Conservation (phyloP, 2,113 vertebrate species). For the Haliaeetus leucogaster region DNA sequence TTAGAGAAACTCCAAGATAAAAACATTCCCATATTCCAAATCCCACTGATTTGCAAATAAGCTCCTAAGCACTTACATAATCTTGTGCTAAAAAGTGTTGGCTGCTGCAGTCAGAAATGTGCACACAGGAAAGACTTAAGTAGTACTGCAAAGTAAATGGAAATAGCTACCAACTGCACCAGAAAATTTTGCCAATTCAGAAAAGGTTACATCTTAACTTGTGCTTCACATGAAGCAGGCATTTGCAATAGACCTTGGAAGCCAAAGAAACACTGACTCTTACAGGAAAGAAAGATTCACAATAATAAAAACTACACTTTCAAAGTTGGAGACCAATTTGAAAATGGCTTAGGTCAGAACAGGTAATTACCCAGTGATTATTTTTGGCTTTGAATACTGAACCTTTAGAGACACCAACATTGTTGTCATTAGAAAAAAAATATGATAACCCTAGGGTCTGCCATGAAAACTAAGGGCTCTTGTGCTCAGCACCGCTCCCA, state of each 20-base stretch:
- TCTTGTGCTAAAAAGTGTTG: slow-evolving; percentile 34
- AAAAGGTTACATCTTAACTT: neutral
- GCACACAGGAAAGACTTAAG: neutral
- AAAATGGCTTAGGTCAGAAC: neutral
- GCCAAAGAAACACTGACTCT: neutral
- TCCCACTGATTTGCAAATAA: neutral
- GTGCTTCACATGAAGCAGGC: neutral
- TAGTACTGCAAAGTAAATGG: neutral
- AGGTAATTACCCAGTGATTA: neutral
- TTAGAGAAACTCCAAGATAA: neutral
- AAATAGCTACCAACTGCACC: slow-evolving; percentile 16
- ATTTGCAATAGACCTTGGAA: neutral
- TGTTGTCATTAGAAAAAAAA: neutral
- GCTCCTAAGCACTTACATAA: slow-evolving; percentile 43
- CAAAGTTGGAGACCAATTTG: neutral
- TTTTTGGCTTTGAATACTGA: neutral
- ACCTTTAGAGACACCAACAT: neutral
- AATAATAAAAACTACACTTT: neutral
- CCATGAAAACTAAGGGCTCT: neutral
- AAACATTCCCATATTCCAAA: neutral
- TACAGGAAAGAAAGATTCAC: neutral
- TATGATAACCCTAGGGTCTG: fast-evolving
- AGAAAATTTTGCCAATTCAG: neutral
- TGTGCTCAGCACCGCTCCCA: neutral
- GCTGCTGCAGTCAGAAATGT: slow-evolving; percentile 26